Base-by-base conservation (phyloP, 1,140 invertebrate genomes). In the Augochlora pura region DNA sequence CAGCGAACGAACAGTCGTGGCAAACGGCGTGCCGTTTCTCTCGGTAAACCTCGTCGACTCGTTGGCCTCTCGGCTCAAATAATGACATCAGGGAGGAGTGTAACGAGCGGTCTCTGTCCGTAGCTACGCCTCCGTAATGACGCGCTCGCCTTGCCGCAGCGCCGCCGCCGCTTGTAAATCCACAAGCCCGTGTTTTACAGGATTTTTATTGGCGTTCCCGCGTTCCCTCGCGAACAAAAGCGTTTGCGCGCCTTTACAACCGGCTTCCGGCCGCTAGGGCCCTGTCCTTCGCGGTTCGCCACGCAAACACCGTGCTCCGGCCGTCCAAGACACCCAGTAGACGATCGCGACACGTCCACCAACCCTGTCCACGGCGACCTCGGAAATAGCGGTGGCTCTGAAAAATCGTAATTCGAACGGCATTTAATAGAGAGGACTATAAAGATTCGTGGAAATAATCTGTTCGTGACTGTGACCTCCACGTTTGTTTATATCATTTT, bases 181-280 rank as follows among this genome's bases (percentile, higher is more conserved):
- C 76, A 42, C 76, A 18, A 23, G 67, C 59, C 60, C 68, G 59
- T 71, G 76, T 77, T 77, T 77, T 71, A 77, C 68, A 60, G 67
- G 67, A 77, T 64, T 52, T 57, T 77, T 77, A 68, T 70, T 60
- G 27, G 57, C 18, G 75, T 62, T 49, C 18, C 65, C 38, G 16
- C 49, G 54, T 57, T 52, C 46, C 67, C 62, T 68, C 66, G 54
- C 64, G 57, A 77, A 83, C 82, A 72, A 70, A 84, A 79, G 74
- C 74, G 70, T 60, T 76, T 67, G 80, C 62, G 59, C 81, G 68
- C 81, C 79, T 87, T 88, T 88, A 88, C 86, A 85, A 82, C 77
- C 73, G 77, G 78, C 87, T 87, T 88, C 87, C 87, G 82, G 75
- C 81, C 79, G 49, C 49, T 21, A 52, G 57, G 42, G 42, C 42